A percentile compares a stretch with the other conserved stretches of the same genome.
phyloP scores from a whole-genome alignment of 2,888 invertebrate species.

The Tetanocera ferruginea region DNA sequence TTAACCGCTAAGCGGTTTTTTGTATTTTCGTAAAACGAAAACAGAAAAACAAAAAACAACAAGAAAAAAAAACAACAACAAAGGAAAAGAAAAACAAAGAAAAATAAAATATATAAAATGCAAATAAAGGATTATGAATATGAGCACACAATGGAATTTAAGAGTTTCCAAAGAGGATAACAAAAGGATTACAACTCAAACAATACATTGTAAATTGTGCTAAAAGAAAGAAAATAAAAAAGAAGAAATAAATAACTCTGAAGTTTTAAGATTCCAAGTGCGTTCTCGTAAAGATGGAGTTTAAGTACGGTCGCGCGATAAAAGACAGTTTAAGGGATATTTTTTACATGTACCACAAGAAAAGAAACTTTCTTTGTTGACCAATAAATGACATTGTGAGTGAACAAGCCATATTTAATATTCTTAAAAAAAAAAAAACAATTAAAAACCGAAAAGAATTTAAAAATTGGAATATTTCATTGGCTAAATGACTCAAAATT shows the following conservation, averaged over 20 bases:
- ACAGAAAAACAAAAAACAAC: conserved; percentile 30
- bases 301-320: neutral
- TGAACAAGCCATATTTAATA: conserved; percentile 28
- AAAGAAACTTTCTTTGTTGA: neutral
- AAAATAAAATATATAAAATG: neutral
- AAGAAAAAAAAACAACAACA: conserved; percentile 12
- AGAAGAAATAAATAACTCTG: neutral
- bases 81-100: neutral
- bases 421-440: conserved; percentile 6
- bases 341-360: neutral
- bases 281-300: neutral
- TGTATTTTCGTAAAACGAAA: conserved; percentile 25
- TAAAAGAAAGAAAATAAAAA: neutral
- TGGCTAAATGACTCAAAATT: conserved; percentile 30
- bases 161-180: conserved; percentile 22
- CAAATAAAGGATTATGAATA: conserved; percentile 20
- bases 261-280: neutral
- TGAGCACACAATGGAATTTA: neutral
- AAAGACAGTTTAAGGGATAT: neutral
- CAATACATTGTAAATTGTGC: neutral
- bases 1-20: conserved; percentile 16
- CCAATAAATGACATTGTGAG: conserved; percentile 32
- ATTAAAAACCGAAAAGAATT: neutral
- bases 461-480: conserved; percentile 28
- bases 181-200: conserved; percentile 17